Conservation (phyloP, 2,888 invertebrate species). For the Antheraea yamamai region DNA sequence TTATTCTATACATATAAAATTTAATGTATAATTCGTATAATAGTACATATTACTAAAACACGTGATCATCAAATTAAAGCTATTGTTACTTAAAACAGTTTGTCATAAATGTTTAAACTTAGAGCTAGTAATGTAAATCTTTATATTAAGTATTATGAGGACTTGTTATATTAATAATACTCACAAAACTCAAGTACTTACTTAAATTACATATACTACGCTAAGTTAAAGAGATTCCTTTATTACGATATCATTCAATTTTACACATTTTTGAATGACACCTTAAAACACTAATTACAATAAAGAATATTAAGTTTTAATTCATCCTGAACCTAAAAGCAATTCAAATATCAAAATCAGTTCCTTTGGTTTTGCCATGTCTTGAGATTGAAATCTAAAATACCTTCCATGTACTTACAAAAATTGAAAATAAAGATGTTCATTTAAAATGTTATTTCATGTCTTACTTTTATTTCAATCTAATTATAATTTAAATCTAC, state of each 20-base stretch:
- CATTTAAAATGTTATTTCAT: background rate
- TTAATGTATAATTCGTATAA: background rate
- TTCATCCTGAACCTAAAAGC: background rate
- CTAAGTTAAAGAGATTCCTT: background rate
- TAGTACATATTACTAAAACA: background rate
- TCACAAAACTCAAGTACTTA: background rate
- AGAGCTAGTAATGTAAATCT: slow-evolving; percentile 16
- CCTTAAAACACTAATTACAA: background rate
- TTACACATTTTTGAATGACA: background rate
- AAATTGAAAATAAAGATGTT: background rate
- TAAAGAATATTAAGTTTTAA: background rate
- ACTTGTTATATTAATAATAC: slow-evolving; percentile 10
- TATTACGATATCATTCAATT: background rate
- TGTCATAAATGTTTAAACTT: slow-evolving; percentile 15
- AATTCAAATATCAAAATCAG: background rate
- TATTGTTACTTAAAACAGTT: slow-evolving; percentile 26
- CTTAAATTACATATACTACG: background rate
- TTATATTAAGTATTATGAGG: slow-evolving; percentile 8
- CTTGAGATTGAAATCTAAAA: background rate
- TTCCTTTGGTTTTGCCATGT: background rate
- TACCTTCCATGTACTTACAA: too few relatives aligned
- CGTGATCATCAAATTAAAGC: slow-evolving; percentile 27
- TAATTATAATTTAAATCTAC: background rate
- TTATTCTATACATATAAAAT: background rate
- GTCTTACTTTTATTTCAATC: background rate